These are phyloP conservation scores for Coilia nasus DNA, from an alignment of 2,797 vertebrate species.

Conservation along the genomic window DNA sequence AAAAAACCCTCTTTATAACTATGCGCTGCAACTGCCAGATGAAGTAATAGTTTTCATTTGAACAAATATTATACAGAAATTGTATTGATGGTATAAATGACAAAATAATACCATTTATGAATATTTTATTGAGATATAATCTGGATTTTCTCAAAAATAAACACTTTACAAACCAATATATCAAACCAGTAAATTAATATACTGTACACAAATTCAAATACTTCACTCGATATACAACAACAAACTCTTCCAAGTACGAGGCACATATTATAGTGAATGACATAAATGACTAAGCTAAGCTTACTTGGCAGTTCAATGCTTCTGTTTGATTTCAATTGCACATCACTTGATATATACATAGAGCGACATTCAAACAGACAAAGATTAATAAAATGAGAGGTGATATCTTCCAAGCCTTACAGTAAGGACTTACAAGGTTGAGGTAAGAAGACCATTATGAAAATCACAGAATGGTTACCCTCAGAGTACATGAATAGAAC, in stretches of 20 bases:
- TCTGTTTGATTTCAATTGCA: slow-evolving; percentile 1
- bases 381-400: background rate
- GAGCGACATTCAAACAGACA: slow-evolving; percentile 8
- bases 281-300: background rate
- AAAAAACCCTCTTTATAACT: background rate
- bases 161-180: slow-evolving; percentile 15
- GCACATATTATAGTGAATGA: background rate
- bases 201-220: slow-evolving; percentile 17
- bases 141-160: slow-evolving; percentile 13
- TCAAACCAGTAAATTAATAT: slow-evolving; percentile 7
- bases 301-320: background rate
- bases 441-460: background rate
- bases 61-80: background rate
- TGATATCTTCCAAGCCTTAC: background rate
- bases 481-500: background rate
- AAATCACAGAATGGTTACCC: slow-evolving; percentile 6
- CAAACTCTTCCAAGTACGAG: slow-evolving; percentile 8
- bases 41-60: too few relatives aligned
- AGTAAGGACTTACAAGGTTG: background rate
- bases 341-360: slow-evolving; percentile 13
- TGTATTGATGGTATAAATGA: background rate
- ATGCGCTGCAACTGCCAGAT: too few relatives aligned
- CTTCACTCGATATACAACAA: slow-evolving; percentile 17
- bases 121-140: slow-evolving; percentile 22
- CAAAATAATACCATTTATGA: background rate